Conservation (phyloP, 1,140 invertebrate species). For the Drosophila santomea region DNA sequence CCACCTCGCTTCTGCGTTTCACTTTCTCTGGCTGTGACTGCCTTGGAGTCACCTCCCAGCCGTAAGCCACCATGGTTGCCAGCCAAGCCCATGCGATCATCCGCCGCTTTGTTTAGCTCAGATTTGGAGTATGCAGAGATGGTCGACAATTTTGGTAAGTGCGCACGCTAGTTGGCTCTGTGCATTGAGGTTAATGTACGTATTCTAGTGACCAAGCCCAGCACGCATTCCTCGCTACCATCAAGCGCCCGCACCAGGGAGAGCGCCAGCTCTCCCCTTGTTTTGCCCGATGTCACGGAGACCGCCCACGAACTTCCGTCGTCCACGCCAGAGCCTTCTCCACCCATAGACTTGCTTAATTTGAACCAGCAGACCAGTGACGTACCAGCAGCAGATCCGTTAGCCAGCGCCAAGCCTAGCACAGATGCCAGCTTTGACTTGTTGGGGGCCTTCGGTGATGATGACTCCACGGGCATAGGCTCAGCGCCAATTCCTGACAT, state of each 20-base stretch:
- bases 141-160: conserved; percentile 90
- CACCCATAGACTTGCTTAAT: conserved; percentile 86
- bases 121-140: conserved; percentile 93
- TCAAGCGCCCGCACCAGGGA: conserved; percentile 30
- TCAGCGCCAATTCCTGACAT: conserved; percentile 78
- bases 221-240: conserved; percentile 24
- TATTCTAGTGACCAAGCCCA: conserved; percentile 78
- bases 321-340: conserved; percentile 69
- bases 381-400: conserved; percentile 42
- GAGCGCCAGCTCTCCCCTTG: conserved; percentile 57
- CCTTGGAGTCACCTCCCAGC: conserved; percentile 87
- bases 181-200: background rate
- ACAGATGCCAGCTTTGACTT: conserved; percentile 87
- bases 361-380: conserved; percentile 82
- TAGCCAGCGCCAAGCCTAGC: conserved; percentile 82
- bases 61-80: conserved; percentile 91
- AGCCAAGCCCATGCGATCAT: conserved; percentile 86
- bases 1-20: conserved; percentile 90
- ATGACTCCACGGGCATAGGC: conserved; percentile 74
- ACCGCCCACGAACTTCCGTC: conserved; percentile 60
- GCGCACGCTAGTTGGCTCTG: background rate
- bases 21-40: conserved; percentile 90
- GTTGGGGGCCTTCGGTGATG: conserved; percentile 86
- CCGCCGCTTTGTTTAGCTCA: conserved; percentile 90
- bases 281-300: conserved; percentile 79